phyloP scores from a whole-genome alignment of 1,140 invertebrate genomes.

The Andrena cerasifolii region DNA sequence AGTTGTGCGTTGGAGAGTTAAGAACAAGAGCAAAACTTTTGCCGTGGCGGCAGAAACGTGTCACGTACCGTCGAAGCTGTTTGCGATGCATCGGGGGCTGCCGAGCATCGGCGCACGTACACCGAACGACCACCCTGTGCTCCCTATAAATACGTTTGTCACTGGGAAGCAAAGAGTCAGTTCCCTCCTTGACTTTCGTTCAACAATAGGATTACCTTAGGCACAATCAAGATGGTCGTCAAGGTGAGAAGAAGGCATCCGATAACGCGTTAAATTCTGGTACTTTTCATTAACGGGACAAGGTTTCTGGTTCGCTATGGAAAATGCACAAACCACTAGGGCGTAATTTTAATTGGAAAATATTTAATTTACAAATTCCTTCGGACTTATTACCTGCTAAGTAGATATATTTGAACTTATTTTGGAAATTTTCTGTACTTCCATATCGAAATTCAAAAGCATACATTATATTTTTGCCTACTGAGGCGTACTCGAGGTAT shows the following conservation, averaged over 20 bases:
- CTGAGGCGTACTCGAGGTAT: too few relatives aligned
- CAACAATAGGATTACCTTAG: slow-evolving; percentile 49
- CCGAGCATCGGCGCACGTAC: slow-evolving; percentile 36
- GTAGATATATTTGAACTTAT: too few relatives aligned
- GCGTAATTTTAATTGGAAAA: too few relatives aligned
- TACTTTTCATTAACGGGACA: background rate
- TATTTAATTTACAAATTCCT: too few relatives aligned
- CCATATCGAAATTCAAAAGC: too few relatives aligned
- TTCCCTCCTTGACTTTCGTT: slow-evolving; percentile 68
- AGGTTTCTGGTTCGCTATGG: too few relatives aligned
- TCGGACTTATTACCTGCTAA: too few relatives aligned
- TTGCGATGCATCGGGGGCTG: slow-evolving; percentile 72
- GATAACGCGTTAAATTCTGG: background rate
- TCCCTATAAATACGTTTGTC: slow-evolving; percentile 80
- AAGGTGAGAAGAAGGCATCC: slow-evolving; percentile 70
- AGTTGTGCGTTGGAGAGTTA: slow-evolving; percentile 12
- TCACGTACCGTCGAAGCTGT: slow-evolving; percentile 75
- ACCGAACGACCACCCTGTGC: slow-evolving; percentile 45
- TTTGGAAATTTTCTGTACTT: too few relatives aligned
- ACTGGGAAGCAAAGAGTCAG: slow-evolving; percentile 73
- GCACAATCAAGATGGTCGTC: slow-evolving; percentile 68
- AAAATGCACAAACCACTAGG: too few relatives aligned
- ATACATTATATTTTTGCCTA: too few relatives aligned
- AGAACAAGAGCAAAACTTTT: slow-evolving; percentile 72
- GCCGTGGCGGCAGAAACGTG: slow-evolving; percentile 51